Conservation (phyloP, 2,888 invertebrate genomes). For the Caenorhabditis sp. region DNA sequence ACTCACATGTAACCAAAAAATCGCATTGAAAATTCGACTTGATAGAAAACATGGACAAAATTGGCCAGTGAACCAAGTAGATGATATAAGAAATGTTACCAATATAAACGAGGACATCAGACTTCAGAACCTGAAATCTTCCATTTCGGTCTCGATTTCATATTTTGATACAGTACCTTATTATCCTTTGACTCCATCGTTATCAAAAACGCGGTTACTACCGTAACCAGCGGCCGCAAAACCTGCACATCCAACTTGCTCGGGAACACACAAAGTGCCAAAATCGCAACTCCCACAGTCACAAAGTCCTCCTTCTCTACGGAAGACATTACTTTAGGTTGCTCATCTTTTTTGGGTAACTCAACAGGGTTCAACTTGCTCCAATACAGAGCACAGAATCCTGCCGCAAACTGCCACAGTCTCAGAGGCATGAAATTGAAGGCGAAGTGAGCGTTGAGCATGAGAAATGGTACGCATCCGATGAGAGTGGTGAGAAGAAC, state of each 20-base stretch:
- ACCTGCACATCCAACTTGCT: background rate
- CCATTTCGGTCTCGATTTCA: no score
- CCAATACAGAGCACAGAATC: conserved; percentile 14
- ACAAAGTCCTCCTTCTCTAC: conserved; percentile 17
- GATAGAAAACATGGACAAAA: conserved; percentile 43
- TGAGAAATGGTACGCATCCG: background rate
- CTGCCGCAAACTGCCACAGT: conserved; percentile 23
- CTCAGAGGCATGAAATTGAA: conserved; percentile 28
- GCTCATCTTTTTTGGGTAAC: background rate
- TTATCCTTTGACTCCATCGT: background rate
- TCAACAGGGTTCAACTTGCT: background rate
- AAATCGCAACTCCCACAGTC: background rate
- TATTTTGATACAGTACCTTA: background rate
- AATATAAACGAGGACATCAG: conserved; percentile 46
- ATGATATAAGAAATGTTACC: conserved; percentile 68
- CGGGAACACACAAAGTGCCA: conserved; percentile 2
- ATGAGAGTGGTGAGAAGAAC: conserved; percentile 3
- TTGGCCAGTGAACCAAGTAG: conserved; percentile 68
- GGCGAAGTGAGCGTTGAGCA: conserved; percentile 15
- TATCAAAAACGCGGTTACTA: conserved; percentile 6
- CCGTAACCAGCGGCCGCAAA: conserved; percentile 24
- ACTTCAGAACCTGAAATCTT: conserved; percentile 15
- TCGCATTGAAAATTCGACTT: conserved; percentile 43
- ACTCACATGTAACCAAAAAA: conserved; percentile 16
- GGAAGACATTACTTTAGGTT: background rate